Evolutionary conservation across 1,140 invertebrate genomes (phyloP), one percentile per base, ranked within the genome.

Genomic region (Drosophila obscura): DNA sequence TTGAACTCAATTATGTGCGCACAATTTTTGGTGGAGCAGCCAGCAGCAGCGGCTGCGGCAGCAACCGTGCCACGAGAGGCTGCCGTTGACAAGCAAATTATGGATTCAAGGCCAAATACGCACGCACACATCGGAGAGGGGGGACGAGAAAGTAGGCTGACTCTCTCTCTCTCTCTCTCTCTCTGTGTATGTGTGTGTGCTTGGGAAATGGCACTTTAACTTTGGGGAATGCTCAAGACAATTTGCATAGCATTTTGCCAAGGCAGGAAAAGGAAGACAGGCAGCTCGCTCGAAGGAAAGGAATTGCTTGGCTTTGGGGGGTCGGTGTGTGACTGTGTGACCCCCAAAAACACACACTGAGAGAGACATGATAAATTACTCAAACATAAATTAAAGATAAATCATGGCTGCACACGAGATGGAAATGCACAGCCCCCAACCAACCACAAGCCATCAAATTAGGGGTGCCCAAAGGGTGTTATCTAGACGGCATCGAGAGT

Each of bases 1-100:
- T 88, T 88, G 68, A 88, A 88, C 83, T 88, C 79, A 88, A 88
- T 88, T 88, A 88, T 83, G 84, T 83, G 76, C 67, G 67, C 79
- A 88, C 74, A 84, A 77, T 80, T 87, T 77, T 84, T 61, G 78
- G 83, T 4, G 35, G 35, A 9, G 35, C 8, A 31, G 1, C 8
- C 28, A 31, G 9, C 9, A 11, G 9, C 9, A 13, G 35, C 35
- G 1, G 35, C 35, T 11, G 31, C 8, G 8, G 31, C 31, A 35
- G 9, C 31, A 39, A 39, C 11, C 35, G 4, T 4, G 35, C 11
- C 35, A 39, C 35, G 3, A 39, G 11, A 4, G 35, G 75, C 82
- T 88, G 83, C 59, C 73, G 83, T 65, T 88, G 83, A 88, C 83
- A 88, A 76, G 83, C 83, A 88, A 88, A 88, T 88, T 87, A 87